Evolutionary conservation across 2,797 vertebrate genomes (phyloP), one percentile per base, ranked within the genome.

Genomic region (Schizopygopsis malacanthus): DNA sequence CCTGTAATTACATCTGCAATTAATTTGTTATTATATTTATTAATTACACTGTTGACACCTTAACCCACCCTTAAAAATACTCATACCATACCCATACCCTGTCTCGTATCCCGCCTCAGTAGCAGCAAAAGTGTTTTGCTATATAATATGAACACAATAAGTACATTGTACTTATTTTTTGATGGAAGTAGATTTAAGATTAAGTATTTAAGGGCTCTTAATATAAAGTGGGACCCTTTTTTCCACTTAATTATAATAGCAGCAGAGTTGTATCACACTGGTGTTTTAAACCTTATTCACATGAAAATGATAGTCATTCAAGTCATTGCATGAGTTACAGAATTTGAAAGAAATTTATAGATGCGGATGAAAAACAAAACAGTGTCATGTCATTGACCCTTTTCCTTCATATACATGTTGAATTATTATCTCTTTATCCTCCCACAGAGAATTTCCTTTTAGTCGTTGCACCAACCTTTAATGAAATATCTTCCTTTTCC

Each of bases 381-480:
- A 28, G n/a, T 28, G 16, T 33, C 0, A 8, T 6, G 11, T 37
- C 43, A 67, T 47, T 67, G 61, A 52, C 43, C 63, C 18, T 63
- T 84, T 39, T 80, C 76, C 75, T 88, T 81, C 75, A 71, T 67
- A 37, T 20, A 50, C 3, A 50, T 28, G 9, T 71, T 82, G 65
- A 84, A 82, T 70, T 20, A 47, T 82, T 77, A 59, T 61, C 16
- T 79, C 33, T 69, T 85, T 41, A 71, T 70, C 37, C 52, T 80
- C 75, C 65, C 50, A 54, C 20, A 45, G 28, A 77, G 45, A 79
- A 71, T 82, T 84, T 82, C 52, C 69, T 79, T 71, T 85, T 82
- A 85, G 77, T 72, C 67, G 65, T 79, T 76, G 88, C 83, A 79
- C 83, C 81, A 73, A 81, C 71, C 20, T 85, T 86, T 85, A 83